A percentile compares a stretch with the other conserved stretches of the same genome.
phyloP scores from a whole-genome alignment of 2,888 invertebrate genomes.

The Drosophila hamatofila region DNA sequence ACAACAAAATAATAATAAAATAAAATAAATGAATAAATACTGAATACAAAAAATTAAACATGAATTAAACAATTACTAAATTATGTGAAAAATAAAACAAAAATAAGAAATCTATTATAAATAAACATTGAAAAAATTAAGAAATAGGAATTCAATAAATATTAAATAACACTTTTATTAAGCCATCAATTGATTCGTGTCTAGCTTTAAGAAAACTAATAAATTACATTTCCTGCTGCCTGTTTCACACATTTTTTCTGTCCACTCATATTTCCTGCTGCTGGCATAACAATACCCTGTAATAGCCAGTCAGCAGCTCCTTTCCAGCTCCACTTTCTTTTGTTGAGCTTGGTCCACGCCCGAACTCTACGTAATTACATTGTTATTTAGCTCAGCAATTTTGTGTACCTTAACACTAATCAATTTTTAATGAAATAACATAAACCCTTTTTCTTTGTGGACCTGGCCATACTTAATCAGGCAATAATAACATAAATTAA shows the following conservation, averaged over 20 bases:
- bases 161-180: background rate
- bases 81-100: too few relatives aligned
- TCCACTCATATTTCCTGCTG: conserved; percentile 16
- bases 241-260: background rate
- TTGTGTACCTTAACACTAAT: conserved; percentile 59
- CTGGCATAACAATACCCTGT: conserved; percentile 11
- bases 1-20: too few relatives aligned
- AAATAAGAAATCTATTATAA: background rate
- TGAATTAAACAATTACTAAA: too few relatives aligned
- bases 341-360: conserved; percentile 7
- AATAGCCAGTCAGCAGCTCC: conserved; percentile 17
- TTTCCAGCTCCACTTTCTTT: background rate
- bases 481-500: conserved; percentile 80
- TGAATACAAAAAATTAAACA: too few relatives aligned
- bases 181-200: background rate
- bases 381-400: conserved; percentile 52
- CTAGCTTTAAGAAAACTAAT: background rate
- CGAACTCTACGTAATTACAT: conserved; percentile 42
- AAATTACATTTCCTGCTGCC: conserved; percentile 7
- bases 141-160: background rate
- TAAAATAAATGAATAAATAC: too few relatives aligned
- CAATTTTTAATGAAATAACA: conserved; percentile 73
- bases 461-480: conserved; percentile 70
- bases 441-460: conserved; percentile 40
- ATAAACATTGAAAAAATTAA: background rate